Evolutionary conservation across 1,140 invertebrate species (phyloP), one percentile per base, ranked within the genome.

Genomic region (Aphaenogaster floridana): DNA sequence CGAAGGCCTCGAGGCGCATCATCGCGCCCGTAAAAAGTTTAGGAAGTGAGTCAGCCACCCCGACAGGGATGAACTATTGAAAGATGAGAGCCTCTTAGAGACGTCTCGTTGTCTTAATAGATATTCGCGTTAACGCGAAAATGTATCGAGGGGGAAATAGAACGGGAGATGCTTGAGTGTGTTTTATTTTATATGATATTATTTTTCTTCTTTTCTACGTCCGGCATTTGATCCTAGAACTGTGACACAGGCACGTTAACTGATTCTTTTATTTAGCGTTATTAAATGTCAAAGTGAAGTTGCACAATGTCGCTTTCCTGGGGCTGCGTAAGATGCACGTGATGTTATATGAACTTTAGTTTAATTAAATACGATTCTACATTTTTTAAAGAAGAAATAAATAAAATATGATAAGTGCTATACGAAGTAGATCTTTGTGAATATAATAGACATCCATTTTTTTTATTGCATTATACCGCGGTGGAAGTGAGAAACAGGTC

Each of bases 1-100:
- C 87, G 97, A 98, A 95, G 98, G 98, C 83, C 96, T 98, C 86
- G 98, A 98, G 93, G 97, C 97, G 91, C 98, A 98, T 94, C 98
- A 98, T 96, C 97, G 97, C 91, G 97, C 98, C 71, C 96, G 97
- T 95, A 98, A 98, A 96, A 98, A 98, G 94, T 97, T 97, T 92
- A 96, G 98, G 96, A 98, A 98, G 98, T 98, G 97, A 98, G 97
- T 95, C 86, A 77, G 84, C 79, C 87, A 88, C 69, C 87, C 87
- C 90, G 78, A 86, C 64, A 54, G 66, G 78, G 71, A 86, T 89
- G 59, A 87, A 90, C 57, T 87, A 64, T 80, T 76, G 74, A 86
- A 79, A 79, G 77, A 86, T 64, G 57, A 66, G 54, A 63, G 50
- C 80, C 66, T 88, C 54, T 69, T 89, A 77, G 17, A 81, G 50